phyloP scores from a whole-genome alignment of 2,797 vertebrate genomes.

The Ficedula albicollis region DNA sequence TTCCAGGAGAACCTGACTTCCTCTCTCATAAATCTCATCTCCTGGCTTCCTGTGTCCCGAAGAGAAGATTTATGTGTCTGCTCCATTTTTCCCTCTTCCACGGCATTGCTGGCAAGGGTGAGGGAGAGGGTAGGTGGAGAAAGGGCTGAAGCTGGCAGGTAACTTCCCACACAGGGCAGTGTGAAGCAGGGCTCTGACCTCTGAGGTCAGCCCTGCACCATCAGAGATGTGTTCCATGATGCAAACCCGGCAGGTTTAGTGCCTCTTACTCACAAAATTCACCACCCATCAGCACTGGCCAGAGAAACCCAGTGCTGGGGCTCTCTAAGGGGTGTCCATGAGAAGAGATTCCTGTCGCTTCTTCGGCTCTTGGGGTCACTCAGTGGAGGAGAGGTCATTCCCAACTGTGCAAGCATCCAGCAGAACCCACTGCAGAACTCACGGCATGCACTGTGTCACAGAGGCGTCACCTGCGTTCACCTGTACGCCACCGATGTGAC shows the following conservation, averaged over 20 bases:
- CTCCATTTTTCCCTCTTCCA: slow-evolving; percentile 16
- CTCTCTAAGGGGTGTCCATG: neutral
- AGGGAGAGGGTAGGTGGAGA: neutral
- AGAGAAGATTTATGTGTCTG: slow-evolving; percentile 56
- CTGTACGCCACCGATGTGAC: neutral
- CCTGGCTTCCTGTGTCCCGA: neutral
- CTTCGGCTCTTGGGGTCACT: neutral
- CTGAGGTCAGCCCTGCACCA: neutral
- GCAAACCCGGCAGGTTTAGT: neutral
- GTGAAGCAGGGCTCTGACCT: neutral
- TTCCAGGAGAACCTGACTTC: slow-evolving; percentile 20
- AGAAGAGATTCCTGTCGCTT: neutral
- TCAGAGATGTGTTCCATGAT: neutral
- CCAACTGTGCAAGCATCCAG: neutral
- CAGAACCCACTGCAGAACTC: neutral
- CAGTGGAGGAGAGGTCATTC: fast-evolving
- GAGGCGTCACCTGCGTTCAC: neutral
- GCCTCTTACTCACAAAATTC: neutral
- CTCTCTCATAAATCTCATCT: slow-evolving; percentile 53
- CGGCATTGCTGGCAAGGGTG: neutral
- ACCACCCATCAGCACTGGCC: neutral
- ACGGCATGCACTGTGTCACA: neutral
- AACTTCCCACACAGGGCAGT: neutral
- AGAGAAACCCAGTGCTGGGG: neutral
- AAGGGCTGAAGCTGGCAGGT: neutral